Evolutionary conservation across 2,797 vertebrate species (phyloP), one percentile per base, ranked within the genome.

Genomic region (Todus mexicanus): DNA sequence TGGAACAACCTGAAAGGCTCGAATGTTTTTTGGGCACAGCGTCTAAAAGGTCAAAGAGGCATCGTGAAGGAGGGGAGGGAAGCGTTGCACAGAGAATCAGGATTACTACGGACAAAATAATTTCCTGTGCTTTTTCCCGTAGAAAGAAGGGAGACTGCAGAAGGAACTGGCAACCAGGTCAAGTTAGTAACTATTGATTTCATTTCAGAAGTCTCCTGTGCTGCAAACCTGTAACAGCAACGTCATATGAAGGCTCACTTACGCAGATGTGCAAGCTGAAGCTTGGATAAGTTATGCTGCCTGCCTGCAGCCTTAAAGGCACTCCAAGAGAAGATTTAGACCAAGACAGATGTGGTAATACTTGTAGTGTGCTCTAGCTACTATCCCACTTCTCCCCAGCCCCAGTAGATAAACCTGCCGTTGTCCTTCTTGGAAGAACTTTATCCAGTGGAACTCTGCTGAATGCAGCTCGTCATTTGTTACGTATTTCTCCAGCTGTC

Each of bases 31-130:
- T 5, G 43, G 75, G 37, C 47, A 48, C 10, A 26, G 25, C 3
- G 25, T 35, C 65, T 40, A 68, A 87, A 66, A 77, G 27, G 43
- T 72, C 68, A 84, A 50, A 56, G 56, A 66, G 27, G 40, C 31
- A 51, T 69, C 38, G 63, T 35, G 51, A 75, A 66, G 47, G 68
- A 47, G 10, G 26, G 38, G 42, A 60, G 22, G 29, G 25, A 42
- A 89, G 31, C 3, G 10, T 3, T 45, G 37, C 57, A 76, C 42
- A 60, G 53, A 61, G 42, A 66, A 72, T 16, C 38, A 31, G 12
- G 45, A 33, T 33, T 75, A n/a, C n/a, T 23, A 7, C 0, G 9
- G 64, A 31, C 1, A 25, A 7, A 18, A 37, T 18, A 1, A 51
- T 37, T 68, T 51, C 71, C 66, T 40, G 33, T 37, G 72, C 43